phyloP scores from a whole-genome alignment of 2,888 invertebrate genomes.

The Catocala nupta region DNA sequence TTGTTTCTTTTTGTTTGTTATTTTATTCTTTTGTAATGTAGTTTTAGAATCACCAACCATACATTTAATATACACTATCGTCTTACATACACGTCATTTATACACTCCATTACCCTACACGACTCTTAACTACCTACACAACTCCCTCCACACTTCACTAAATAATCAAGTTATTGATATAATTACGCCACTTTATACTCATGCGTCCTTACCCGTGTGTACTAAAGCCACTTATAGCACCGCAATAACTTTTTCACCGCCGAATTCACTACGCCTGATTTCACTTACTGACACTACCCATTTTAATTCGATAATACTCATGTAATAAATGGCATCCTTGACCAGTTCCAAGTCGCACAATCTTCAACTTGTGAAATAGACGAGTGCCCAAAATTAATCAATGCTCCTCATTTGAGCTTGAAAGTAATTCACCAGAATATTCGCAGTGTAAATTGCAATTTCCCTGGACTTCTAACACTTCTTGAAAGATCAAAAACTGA shows the following conservation, averaged over 20 bases:
- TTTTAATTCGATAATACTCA: slow-evolving; percentile 2
- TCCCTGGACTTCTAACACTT: slow-evolving; percentile 3
- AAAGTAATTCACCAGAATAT: slow-evolving; percentile 8
- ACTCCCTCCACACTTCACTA: no score
- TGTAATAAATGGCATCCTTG: neutral
- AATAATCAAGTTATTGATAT: no score
- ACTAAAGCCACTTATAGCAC: no score
- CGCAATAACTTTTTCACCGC: no score
- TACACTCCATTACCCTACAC: no score
- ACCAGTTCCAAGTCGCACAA: slow-evolving; percentile 5
- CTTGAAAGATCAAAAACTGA: slow-evolving; percentile 6
- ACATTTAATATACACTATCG: no score
- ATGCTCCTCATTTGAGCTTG: no score
- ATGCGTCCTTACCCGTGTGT: no score
- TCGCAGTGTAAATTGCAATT: slow-evolving; percentile 11
- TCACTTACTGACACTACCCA: neutral
- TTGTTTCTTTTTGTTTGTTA: neutral
- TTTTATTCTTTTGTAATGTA: neutral
- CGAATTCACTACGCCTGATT: neutral
- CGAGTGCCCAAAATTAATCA: slow-evolving; percentile 7
- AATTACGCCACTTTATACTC: no score
- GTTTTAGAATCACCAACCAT: no score
- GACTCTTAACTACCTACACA: no score
- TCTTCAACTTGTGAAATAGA: slow-evolving; percentile 10
- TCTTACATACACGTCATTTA: no score